Percentiles rank a stretch among this genome's conserved stretches.
Evolutionary conservation across 2,888 invertebrate species (phyloP).

Genomic region (Drosophila mimetica): DNA sequence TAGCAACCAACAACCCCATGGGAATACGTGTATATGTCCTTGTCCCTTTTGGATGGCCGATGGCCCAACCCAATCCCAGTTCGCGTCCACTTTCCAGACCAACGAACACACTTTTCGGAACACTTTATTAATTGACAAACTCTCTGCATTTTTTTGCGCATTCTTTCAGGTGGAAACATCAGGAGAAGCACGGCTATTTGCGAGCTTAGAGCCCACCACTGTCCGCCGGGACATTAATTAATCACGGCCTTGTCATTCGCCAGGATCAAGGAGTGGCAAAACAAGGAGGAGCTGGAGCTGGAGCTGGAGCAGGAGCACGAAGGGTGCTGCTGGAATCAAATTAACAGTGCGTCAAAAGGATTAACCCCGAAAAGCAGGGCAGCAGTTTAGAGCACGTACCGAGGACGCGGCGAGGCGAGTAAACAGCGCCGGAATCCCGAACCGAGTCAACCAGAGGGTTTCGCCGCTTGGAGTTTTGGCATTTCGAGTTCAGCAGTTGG

Average conservation of each 20-base stretch:
- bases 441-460: not conserved
- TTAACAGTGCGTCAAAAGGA: conserved; percentile 60
- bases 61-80: not conserved
- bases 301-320: conserved; percentile 4
- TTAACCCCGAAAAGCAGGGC: conserved; percentile 1
- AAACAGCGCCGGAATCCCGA: conserved; percentile 11
- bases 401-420: conserved; percentile 20
- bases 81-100: too few relatives aligned
- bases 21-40: not conserved
- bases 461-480: too few relatives aligned
- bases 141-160: conserved; percentile 38
- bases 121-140: conserved; percentile 38
- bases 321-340: conserved; percentile 46
- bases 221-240: conserved; percentile 72
- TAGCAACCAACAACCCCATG: conserved; percentile 7
- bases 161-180: conserved; percentile 72
- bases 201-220: conserved; percentile 63
- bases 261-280: conserved; percentile 12
- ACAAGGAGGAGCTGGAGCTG: too few relatives aligned
- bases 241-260: conserved; percentile 67
- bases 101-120: conserved; percentile 5
- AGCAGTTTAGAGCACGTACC: conserved; percentile 34
- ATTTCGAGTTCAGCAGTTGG: not conserved
- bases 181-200: conserved; percentile 78
- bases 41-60: not conserved